Conservation (phyloP, 2,888 invertebrate species). For the Conops quadrifasciatus region DNA sequence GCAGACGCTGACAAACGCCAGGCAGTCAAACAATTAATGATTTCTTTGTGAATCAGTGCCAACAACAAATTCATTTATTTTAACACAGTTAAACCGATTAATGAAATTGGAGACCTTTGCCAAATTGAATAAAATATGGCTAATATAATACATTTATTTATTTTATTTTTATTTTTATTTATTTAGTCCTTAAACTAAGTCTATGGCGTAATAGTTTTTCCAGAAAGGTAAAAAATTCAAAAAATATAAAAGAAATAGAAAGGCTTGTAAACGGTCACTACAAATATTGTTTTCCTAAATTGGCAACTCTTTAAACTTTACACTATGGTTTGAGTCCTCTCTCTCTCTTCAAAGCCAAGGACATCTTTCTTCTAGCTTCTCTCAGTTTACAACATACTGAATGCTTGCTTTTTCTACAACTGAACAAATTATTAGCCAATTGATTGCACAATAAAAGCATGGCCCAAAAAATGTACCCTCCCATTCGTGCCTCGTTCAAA, state of each 20-base stretch:
- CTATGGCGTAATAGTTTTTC: no score
- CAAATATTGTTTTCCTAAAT: no score
- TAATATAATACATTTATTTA: no score
- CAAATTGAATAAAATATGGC: no score
- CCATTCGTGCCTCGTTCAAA: not conserved
- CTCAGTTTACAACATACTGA: not conserved
- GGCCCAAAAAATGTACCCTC: not conserved
- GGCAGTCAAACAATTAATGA: constrained; percentile 29
- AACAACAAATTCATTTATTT: not conserved
- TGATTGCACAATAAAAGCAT: constrained; percentile 21
- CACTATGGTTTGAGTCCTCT: not conserved
- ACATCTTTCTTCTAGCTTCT: not conserved
- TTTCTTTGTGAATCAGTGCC: constrained; percentile 14
- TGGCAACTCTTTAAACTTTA: not conserved
- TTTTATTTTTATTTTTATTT: no score
- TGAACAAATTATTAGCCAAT: constrained; percentile 29
- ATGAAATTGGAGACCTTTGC: not conserved
- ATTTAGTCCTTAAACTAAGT: no score
- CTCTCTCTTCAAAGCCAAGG: no score
- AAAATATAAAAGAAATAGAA: no score
- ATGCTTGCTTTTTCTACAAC: not conserved
- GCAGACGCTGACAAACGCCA: constrained; percentile 35
- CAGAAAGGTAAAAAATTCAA: no score
- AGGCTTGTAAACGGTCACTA: no score
- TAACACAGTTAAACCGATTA: not conserved